Base-by-base conservation (phyloP, 2,113 vertebrate species). In the Silurus asotus region DNA sequence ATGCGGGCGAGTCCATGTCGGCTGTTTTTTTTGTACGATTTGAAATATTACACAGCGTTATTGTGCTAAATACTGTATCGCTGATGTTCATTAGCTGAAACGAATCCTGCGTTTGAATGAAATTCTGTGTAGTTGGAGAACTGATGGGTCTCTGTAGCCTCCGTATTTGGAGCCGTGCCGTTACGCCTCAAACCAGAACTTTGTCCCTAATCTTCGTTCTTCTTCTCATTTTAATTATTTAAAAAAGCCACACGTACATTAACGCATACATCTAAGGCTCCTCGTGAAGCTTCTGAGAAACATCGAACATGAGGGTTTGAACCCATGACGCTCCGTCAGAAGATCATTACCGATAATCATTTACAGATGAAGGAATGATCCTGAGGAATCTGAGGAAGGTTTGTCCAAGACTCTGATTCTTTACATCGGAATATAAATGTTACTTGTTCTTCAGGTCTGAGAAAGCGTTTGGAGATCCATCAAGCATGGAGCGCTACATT, bases 291-390 rank as follows among this genome's bases (percentile, higher is more conserved):
- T 72, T 6, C 37, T 74, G 37, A 48, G 15, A 49, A 48, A 48
- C 6, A 74, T 74, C 15, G 7, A 74, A 74, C 15, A 48, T 48
- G 1, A 77, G 51, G 49, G 10, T 78, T 78, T 17, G 19, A 19
- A 45, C 8, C 8, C 25, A 7, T 79, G 23, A 11, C 76, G 9
- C 37, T 58, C 3, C 8, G 59, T 10, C 8, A 1, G 23, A 7
- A 53, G n/a, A 78, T 37, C 59, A 79, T 59, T 14, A 48, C 6
- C 0, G 19, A 59, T 59, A 58, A 79, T 59, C 55, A 14, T 56
- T 62, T 48, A 20, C 58, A 81, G 78, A 81, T 81, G 37, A 61
- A 81, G 78, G 76, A 56, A 58, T 8, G 37, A 37, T 37, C 37
- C 37, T 37, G 25, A 58, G 13, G 48, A 75, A 53, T 76, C 49